phyloP scores from a whole-genome alignment of 2,113 vertebrate species.

The Ctenomys sociabilis region DNA sequence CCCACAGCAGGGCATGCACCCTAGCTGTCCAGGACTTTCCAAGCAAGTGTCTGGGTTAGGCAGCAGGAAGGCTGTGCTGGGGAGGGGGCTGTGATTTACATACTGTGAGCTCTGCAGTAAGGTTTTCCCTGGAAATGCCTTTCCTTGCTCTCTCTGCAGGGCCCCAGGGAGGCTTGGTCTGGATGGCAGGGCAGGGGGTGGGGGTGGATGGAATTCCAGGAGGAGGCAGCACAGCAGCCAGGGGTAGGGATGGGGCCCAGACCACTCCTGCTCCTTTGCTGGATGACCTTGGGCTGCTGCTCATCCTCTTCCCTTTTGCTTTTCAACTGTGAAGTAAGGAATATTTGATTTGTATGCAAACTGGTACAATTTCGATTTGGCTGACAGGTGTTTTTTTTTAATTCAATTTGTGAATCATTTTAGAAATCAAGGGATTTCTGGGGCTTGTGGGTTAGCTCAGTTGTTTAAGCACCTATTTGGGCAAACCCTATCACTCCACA shows the following conservation, averaged over 20 bases:
- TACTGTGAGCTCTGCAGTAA: not conserved
- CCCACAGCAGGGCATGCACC: not conserved
- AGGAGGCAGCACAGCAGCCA: not conserved
- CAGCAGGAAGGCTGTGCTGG: not conserved
- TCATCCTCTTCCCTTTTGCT: not conserved
- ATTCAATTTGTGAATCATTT: not conserved
- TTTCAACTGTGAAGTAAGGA: not conserved
- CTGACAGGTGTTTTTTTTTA: not conserved
- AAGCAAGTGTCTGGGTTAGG: slow-evolving; percentile 27
- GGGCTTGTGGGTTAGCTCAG: too few relatives aligned
- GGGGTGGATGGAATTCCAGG: fast-evolving
- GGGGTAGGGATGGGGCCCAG: fast-evolving
- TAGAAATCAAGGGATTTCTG: not conserved
- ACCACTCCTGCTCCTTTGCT: not conserved
- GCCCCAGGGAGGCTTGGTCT: not conserved
- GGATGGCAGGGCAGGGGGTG: not conserved
- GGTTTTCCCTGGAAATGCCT: not conserved
- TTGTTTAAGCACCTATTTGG: too few relatives aligned
- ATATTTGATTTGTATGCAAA: not conserved
- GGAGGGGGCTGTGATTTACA: not conserved
- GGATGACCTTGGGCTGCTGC: not conserved
- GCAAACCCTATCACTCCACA: too few relatives aligned
- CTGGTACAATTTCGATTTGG: not conserved
- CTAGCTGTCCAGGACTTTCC: slow-evolving; percentile 39
- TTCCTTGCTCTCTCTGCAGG: not conserved